These are phyloP conservation scores for Ia io DNA, from an alignment of 2,113 vertebrate species.

Conservation along the genomic window DNA sequence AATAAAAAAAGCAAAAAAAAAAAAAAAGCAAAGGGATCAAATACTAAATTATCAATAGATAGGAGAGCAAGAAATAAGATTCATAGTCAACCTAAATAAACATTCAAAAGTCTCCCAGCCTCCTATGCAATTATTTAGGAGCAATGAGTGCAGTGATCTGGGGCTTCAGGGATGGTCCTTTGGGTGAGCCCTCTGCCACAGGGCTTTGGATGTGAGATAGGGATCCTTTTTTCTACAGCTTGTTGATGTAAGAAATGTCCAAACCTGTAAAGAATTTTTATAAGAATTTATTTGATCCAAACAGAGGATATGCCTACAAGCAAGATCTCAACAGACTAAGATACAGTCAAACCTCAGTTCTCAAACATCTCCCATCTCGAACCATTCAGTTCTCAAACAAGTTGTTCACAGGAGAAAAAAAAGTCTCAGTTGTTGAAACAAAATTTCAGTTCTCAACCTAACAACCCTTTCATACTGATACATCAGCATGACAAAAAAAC, in stretches of 20 bases:
- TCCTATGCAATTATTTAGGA: background rate
- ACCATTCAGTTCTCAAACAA: no score
- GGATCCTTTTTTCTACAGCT: background rate
- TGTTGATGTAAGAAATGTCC: no score
- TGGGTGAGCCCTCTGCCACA: background rate
- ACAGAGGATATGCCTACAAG: background rate
- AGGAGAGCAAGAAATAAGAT: background rate
- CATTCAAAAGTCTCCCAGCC: background rate
- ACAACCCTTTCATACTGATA: no score
- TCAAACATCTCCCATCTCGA: no score
- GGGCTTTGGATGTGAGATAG: background rate
- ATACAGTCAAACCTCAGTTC: no score
- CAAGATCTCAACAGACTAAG: background rate
- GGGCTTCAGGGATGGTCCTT: background rate
- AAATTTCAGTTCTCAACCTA: no score
- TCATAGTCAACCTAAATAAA: background rate
- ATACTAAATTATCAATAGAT: background rate
- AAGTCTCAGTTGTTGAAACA: no score
- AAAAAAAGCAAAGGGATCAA: background rate
- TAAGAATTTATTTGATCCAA: background rate
- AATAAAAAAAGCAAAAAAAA: no score
- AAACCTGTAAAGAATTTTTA: no score
- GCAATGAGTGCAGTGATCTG: background rate
- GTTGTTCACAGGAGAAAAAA: no score
- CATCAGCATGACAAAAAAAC: no score